phyloP scores from a whole-genome alignment of 1,140 invertebrate species.

The Chironomus striatipennis region DNA sequence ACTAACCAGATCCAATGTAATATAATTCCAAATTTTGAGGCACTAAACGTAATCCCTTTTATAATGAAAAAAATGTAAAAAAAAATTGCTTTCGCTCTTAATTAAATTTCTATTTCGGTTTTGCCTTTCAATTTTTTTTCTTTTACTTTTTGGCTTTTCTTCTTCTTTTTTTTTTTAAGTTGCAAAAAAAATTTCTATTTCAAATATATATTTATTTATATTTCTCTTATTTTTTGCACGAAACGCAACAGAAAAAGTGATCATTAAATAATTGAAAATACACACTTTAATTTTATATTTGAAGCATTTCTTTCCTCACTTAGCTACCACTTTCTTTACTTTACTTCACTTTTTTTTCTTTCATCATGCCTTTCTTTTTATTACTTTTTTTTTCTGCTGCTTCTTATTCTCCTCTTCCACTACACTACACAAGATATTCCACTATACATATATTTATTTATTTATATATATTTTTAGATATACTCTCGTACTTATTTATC shows the following conservation, averaged over 20 bases:
- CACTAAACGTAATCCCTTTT: slow-evolving; percentile 15
- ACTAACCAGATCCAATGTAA: slow-evolving; percentile 22
- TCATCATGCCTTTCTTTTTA: too few species aligned
- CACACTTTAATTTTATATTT: slow-evolving; percentile 1
- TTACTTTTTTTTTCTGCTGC: too few species aligned
- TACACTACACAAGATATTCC: neutral
- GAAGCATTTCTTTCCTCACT: neutral
- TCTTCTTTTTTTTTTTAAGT: neutral
- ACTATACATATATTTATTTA: slow-evolving; percentile 9
- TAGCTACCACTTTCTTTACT: slow-evolving; percentile 15
- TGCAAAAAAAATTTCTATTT: neutral
- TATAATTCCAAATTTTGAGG: slow-evolving; percentile 24
- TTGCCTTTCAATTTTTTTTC: too few species aligned
- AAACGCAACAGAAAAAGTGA: neutral
- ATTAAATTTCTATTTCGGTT: too few species aligned
- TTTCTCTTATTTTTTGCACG: neutral
- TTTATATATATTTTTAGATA: neutral
- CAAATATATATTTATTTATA: neutral
- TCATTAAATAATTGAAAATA: neutral
- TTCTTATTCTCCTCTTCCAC: too few species aligned
- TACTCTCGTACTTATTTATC: neutral
- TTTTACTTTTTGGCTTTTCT: too few species aligned
- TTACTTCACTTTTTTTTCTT: neutral
- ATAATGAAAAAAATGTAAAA: neutral
- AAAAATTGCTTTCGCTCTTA: neutral